phyloP scores from a whole-genome alignment of 1,140 invertebrate species.

The Sarcophaga bullata region DNA sequence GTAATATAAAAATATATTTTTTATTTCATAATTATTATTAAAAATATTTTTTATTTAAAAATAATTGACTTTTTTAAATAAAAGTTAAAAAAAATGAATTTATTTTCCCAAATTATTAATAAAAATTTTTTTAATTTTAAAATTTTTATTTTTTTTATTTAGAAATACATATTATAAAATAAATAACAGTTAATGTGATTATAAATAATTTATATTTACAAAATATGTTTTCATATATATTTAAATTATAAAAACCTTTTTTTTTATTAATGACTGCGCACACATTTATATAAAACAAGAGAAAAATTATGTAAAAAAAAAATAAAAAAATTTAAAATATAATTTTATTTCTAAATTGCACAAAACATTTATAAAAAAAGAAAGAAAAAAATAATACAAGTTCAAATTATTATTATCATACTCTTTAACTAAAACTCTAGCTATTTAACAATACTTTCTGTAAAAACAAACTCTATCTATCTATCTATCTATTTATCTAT shows the following conservation, averaged over 20 bases:
- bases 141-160: slow-evolving; percentile 34
- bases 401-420: slow-evolving; percentile 36
- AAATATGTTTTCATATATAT: no score
- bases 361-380: no score
- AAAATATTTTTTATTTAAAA: background rate
- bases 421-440: background rate
- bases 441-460: slow-evolving; percentile 9
- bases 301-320: no score
- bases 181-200: background rate
- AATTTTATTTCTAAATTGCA: background rate
- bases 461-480: slow-evolving; percentile 15
- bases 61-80: slow-evolving; percentile 5
- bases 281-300: slow-evolving; percentile 15
- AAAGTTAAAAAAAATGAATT: no score
- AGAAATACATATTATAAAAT: slow-evolving; percentile 47
- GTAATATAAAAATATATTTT: no score
- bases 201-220: no score
- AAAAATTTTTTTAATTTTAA: slow-evolving; percentile 5
- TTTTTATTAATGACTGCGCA: slow-evolving; percentile 15
- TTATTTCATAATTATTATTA: slow-evolving; percentile 32
- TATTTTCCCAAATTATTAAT: no score
- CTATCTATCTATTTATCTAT: background rate
- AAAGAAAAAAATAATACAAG: background rate
- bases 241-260: no score
- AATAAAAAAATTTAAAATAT: background rate